phyloP scores from a whole-genome alignment of 2,113 vertebrate genomes.

The Pluvialis apricaria region DNA sequence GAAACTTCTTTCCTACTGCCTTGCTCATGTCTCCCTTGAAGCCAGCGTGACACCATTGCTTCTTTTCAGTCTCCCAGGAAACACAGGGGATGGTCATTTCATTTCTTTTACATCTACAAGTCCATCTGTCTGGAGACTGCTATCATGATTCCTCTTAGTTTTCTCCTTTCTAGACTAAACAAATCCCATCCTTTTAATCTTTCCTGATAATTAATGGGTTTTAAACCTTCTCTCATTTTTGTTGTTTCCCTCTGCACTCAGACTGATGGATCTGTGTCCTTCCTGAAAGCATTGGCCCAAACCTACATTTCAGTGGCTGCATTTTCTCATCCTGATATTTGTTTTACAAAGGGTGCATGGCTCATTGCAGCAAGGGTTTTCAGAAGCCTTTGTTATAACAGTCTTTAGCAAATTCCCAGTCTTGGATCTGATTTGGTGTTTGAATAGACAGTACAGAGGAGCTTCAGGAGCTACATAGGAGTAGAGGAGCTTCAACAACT shows the following conservation, averaged over 20 bases:
- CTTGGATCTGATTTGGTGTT: not conserved
- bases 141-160: not conserved
- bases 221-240: not conserved
- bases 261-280: not conserved
- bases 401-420: not conserved
- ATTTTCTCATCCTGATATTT: not conserved
- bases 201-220: not conserved
- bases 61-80: not conserved
- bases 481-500: not conserved
- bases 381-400: not conserved
- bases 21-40: not conserved
- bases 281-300: not conserved
- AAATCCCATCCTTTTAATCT: conserved; percentile 11
- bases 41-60: not conserved
- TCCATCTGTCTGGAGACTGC: not conserved
- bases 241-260: not conserved
- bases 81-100: not conserved
- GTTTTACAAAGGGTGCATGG: not conserved
- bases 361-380: not conserved
- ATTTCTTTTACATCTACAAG: not conserved
- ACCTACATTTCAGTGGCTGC: not conserved
- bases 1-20: not conserved
- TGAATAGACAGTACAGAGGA: not conserved
- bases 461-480: too few relatives aligned
- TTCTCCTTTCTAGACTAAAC: conserved; percentile 33